Conservation (phyloP, 2,797 vertebrate genomes). For the Myotis findleyi region DNA sequence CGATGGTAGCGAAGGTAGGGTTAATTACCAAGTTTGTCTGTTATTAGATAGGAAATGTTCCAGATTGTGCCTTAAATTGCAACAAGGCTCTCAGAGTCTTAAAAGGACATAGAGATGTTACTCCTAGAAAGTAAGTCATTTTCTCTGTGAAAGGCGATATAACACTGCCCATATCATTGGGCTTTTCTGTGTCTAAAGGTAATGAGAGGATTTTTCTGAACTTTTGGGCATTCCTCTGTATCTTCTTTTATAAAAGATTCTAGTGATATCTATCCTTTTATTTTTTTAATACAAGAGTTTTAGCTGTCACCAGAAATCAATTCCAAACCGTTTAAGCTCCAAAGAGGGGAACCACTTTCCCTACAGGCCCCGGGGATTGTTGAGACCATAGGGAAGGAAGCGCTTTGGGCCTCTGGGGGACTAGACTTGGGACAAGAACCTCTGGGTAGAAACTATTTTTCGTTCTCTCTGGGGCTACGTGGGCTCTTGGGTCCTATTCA, state of each 20-base stretch:
- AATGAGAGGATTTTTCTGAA: conserved; percentile 31
- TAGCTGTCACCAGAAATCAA: neutral
- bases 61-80: conserved; percentile 38
- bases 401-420: neutral
- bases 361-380: neutral
- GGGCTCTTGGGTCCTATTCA: neutral
- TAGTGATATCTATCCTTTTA: neutral
- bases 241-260: conserved; percentile 17
- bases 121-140: conserved; percentile 11
- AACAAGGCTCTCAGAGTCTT: neutral
- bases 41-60: neutral
- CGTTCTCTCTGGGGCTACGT: neutral
- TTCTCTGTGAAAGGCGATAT: conserved; percentile 7
- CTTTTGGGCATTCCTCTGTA: neutral
- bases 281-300: neutral
- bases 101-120: conserved; percentile 22
- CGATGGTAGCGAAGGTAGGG: no score
- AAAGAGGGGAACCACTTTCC: neutral
- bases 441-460: neutral
- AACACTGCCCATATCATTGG: neutral
- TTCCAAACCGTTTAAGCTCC: neutral
- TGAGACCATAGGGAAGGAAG: neutral
- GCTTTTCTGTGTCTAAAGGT: conserved; percentile 16
- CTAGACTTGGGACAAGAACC: neutral
- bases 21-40: no score